Evolutionary conservation across 1,140 invertebrate genomes (phyloP), one percentile per base, ranked within the genome.

Genomic region (Heliconius eleuchia): DNA sequence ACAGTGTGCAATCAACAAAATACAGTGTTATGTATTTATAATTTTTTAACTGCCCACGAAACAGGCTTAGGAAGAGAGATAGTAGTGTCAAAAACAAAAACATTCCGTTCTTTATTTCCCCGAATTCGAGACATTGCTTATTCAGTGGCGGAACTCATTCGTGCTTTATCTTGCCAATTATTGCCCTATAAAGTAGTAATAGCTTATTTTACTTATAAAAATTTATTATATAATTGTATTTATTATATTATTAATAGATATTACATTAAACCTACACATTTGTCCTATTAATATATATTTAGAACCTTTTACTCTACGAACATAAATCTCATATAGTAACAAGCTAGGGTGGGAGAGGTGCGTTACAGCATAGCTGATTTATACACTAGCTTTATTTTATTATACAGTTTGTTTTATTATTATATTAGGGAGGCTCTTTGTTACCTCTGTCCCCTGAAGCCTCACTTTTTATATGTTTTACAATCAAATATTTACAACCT

Each of bases 321-420:
- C 85, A 92, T 94, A 94, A 94, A 94, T 94, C 88, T 84, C 88
- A 71, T 83, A 87, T 88, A 87, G 89, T 89, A 87, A 77, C 81
- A 83, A 87, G 86, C 87, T 79, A 86, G 90, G 83, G 86, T 84
- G 87, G 85, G 84, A 83, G 74, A 82, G 80, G 82, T 82, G 90
- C 90, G 87, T 92, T 90, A 89, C 87, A 82, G 87, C 85, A 89
- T 89, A 91, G 90, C 91, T 95, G 95, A 95, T 95, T 95, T 95
- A 95, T 95, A 93, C 92, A 90, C 94, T 93, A 91, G 94, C 94
- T 94, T 95, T 95, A 95, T 95, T 95, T 95, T 95, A 95, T 95
- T 93, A 95, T 91, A 92, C 88, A 95, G 95, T 95, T 95, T 95
- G 94, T 95, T 95, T 95, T 94, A 95, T 95, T 95, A 95, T 95